Percentiles rank a stretch among this genome's conserved stretches.
These are phyloP conservation scores for Aptenodytes forsteri DNA, from an alignment of 2,113 vertebrate genomes.

Conservation along the genomic window DNA sequence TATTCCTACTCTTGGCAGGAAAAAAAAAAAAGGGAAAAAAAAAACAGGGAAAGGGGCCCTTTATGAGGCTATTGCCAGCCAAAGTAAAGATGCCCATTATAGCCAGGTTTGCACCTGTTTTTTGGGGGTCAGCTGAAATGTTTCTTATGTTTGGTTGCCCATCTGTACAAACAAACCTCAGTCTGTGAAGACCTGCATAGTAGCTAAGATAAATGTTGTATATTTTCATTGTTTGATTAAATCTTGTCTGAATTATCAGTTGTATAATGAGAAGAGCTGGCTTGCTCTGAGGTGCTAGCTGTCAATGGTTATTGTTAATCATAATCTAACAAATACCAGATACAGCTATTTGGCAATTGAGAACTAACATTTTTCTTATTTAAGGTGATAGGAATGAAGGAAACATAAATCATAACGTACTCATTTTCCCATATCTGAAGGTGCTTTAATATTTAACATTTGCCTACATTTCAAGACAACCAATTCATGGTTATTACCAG, in stretches of 20 bases:
- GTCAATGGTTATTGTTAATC: conserved; percentile 44
- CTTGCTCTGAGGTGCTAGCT: conserved; percentile 17
- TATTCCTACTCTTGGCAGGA: not conserved
- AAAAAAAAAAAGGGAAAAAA: not conserved
- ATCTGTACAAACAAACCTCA: not conserved
- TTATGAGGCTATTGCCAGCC: not conserved
- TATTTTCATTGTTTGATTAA: conserved; percentile 27
- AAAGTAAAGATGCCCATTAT: not conserved
- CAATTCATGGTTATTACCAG: not conserved
- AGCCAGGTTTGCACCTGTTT: not conserved
- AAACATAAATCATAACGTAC: conserved; percentile 61
- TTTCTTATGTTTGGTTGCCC: not conserved
- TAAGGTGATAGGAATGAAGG: conserved; percentile 67
- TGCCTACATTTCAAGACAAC: conserved; percentile 21
- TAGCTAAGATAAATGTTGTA: not conserved
- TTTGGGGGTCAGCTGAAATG: not conserved
- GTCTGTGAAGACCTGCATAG: not conserved
- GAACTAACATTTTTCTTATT: conserved; percentile 68
- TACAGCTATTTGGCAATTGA: conserved; percentile 40
- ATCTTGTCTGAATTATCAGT: conserved; percentile 32
- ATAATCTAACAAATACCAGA: conserved; percentile 58
- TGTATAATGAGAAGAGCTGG: conserved; percentile 18
- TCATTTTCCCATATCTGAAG: conserved; percentile 19
- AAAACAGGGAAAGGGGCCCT: not conserved
- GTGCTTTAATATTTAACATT: conserved; percentile 58